Evolutionary conservation across 2,888 invertebrate species (phyloP).

Genomic region (Thymelicus acteon): DNA sequence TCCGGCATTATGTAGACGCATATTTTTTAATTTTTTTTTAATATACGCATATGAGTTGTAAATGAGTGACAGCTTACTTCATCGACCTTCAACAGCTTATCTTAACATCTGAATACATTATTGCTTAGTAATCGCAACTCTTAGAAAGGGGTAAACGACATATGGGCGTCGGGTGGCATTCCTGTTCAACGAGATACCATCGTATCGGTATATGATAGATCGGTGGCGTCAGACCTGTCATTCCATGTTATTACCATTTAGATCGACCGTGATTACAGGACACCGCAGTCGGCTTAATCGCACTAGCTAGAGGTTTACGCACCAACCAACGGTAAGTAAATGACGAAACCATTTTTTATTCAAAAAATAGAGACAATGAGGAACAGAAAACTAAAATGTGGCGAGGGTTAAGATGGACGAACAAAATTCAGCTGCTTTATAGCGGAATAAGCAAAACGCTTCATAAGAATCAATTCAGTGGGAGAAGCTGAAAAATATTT

Average conservation of each 20-base stretch:
- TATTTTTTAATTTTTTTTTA: no score
- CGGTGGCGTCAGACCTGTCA: constrained; percentile 48
- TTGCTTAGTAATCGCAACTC: constrained; percentile 8
- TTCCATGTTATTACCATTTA: constrained; percentile 50
- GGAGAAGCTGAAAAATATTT: no score
- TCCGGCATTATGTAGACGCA: no score
- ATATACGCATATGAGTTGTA: no score
- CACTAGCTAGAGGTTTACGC: background rate
- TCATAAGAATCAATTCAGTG: no score
- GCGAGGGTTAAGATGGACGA: no score
- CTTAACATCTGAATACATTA: constrained; percentile 26
- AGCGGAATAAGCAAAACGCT: no score
- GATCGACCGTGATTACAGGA: constrained; percentile 44
- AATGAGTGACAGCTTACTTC: constrained; percentile 36
- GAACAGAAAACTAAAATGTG: no score
- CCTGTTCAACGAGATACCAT: constrained; percentile 44
- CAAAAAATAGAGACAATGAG: no score
- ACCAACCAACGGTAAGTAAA: background rate
- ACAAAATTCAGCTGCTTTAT: no score
- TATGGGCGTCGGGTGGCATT: constrained; percentile 34
- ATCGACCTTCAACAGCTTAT: constrained; percentile 22
- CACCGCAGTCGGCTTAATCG: constrained; percentile 11
- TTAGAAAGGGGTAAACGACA: constrained; percentile 35
- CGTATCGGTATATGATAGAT: constrained; percentile 38
- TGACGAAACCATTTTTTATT: background rate